Evolutionary conservation across 2,888 invertebrate genomes (phyloP).

Genomic region (Celastrina argiolus): DNA sequence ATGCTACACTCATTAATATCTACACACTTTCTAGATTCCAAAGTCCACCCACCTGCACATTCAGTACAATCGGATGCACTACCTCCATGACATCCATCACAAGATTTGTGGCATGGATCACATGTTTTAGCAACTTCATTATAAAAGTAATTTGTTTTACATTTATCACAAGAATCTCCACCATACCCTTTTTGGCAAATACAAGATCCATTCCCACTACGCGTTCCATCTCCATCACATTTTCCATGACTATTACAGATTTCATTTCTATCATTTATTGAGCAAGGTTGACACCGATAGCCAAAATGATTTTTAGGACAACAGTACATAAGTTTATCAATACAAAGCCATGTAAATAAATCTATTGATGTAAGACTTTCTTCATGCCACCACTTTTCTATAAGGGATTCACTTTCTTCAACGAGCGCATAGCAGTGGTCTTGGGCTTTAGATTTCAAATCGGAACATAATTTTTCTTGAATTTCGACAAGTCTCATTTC

Average conservation of each 20-base stretch:
- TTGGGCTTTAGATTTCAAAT: conserved; percentile 80
- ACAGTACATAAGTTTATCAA: conserved; percentile 86
- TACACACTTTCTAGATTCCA: conserved; percentile 83
- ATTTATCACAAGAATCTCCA: conserved; percentile 86
- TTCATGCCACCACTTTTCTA: conserved; percentile 95
- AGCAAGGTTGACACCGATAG: conserved; percentile 86
- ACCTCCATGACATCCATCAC: conserved; percentile 85
- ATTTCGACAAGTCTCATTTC: conserved; percentile 95
- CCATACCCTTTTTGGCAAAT: conserved; percentile 88
- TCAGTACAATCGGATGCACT: conserved; percentile 79
- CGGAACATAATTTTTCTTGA: conserved; percentile 89
- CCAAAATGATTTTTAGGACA: conserved; percentile 92
- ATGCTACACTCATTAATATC: conserved; percentile 90
- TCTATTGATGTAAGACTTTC: conserved; percentile 65
- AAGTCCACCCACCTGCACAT: conserved; percentile 84
- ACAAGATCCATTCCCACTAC: conserved; percentile 95
- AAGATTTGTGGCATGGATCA: conserved; percentile 87
- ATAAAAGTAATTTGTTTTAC: conserved; percentile 83
- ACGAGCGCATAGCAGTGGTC: conserved; percentile 89
- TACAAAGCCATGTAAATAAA: conserved; percentile 84
- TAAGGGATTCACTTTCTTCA: conserved; percentile 86
- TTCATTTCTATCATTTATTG: conserved; percentile 63
- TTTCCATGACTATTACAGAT: conserved; percentile 89
- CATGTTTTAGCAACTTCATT: conserved; percentile 82
- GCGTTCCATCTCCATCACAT: conserved; percentile 90